phyloP scores from a whole-genome alignment of 2,888 invertebrate genomes.

The Cosmopolites sordidus region DNA sequence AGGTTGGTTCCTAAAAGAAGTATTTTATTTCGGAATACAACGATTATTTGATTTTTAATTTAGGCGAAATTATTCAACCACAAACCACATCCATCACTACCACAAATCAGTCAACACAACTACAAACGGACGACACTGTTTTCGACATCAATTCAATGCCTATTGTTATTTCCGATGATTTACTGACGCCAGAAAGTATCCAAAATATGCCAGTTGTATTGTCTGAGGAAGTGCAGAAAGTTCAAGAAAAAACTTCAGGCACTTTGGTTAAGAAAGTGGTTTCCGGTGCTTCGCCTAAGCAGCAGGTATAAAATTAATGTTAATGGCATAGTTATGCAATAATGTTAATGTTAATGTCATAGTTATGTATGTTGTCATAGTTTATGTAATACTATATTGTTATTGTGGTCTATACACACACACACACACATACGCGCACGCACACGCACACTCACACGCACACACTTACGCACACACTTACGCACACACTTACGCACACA shows the following conservation, averaged over 20 bases:
- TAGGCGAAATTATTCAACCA: slow-evolving; percentile 43
- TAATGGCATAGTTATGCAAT: too few relatives aligned
- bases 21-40: neutral
- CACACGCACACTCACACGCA: too few relatives aligned
- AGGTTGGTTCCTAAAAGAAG: slow-evolving; percentile 11
- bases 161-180: slow-evolving; percentile 67
- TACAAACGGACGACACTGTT: slow-evolving; percentile 45
- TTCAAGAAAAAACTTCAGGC: slow-evolving; percentile 13
- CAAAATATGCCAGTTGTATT: slow-evolving; percentile 49
- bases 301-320: slow-evolving; percentile 18
- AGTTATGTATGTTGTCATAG: too few relatives aligned
- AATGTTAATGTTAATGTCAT: too few relatives aligned
- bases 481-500: too few relatives aligned
- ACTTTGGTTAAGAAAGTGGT: slow-evolving; percentile 11
- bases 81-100: slow-evolving; percentile 12
- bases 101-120: slow-evolving; percentile 14
- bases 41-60: neutral
- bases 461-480: too few relatives aligned
- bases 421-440: too few relatives aligned
- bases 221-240: slow-evolving; percentile 12
- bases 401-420: too few relatives aligned
- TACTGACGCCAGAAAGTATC: slow-evolving; percentile 62
- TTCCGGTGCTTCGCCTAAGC: slow-evolving; percentile 4
- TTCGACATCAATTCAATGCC: slow-evolving; percentile 76
- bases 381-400: too few relatives aligned